These are phyloP conservation scores for Lepidocolaptes lacrymiger DNA, from an alignment of 2,797 vertebrate species.

Conservation along the genomic window DNA sequence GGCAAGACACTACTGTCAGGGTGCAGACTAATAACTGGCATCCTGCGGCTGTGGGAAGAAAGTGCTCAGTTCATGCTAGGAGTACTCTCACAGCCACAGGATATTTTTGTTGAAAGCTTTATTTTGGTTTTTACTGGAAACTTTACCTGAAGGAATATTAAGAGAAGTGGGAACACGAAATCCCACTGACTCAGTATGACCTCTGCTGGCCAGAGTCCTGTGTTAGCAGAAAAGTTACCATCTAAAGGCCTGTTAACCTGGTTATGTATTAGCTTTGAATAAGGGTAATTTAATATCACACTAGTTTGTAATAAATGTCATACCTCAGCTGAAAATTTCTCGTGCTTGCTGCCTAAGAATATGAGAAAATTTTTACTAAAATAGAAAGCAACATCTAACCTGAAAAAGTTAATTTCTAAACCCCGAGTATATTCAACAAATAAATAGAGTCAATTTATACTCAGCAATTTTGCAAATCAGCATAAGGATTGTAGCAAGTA, in stretches of 20 bases:
- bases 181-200: conserved; percentile 31
- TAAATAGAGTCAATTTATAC: not conserved
- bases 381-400: not conserved
- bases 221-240: not conserved
- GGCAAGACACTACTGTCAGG: not conserved
- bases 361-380: not conserved
- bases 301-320: not conserved
- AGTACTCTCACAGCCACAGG: not conserved
- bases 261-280: not conserved
- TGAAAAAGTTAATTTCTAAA: not conserved
- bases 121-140: not conserved
- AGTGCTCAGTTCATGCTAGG: not conserved
- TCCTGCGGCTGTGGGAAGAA: not conserved
- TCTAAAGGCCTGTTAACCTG: not conserved
- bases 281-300: not conserved
- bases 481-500: not conserved
- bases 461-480: not conserved
- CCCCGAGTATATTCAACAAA: not conserved
- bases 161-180: not conserved
- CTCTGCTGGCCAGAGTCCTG: conserved; percentile 54
- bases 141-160: not conserved
- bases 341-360: not conserved
- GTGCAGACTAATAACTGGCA: not conserved
- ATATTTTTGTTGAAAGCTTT: not conserved
- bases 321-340: not conserved